Conservation (phyloP, 2,888 invertebrate genomes). For the Heliconius cydno region DNA sequence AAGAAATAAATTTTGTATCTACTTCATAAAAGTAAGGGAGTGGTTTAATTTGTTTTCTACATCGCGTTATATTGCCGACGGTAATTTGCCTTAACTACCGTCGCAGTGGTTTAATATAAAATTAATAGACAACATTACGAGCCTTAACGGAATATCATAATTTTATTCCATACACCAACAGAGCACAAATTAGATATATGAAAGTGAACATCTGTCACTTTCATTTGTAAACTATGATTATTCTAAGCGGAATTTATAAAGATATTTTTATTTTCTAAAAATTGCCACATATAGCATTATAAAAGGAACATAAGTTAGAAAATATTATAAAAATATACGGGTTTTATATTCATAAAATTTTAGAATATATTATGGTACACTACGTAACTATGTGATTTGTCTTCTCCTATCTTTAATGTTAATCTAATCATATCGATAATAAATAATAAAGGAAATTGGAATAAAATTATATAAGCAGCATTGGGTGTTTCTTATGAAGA, state of each 20-base stretch:
- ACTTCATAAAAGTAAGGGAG: too few species aligned
- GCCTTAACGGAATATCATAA: not conserved
- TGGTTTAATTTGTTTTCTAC: not conserved
- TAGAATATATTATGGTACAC: not conserved
- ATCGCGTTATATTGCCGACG: not conserved
- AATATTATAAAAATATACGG: not conserved
- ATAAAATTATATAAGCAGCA: not conserved
- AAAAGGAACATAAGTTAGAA: too few species aligned
- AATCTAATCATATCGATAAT: conserved; percentile 2
- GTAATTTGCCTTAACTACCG: not conserved
- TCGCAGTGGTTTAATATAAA: not conserved
- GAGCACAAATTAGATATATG: not conserved
- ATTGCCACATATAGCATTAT: not conserved
- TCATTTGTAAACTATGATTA: conserved; percentile 7
- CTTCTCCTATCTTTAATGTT: not conserved
- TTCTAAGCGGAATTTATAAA: not conserved
- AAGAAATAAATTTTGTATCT: too few species aligned
- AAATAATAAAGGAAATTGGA: not conserved
- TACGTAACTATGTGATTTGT: not conserved
- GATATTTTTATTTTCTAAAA: not conserved
- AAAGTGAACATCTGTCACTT: conserved; percentile 13
- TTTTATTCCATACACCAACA: conserved; percentile 1
- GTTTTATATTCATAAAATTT: not conserved
- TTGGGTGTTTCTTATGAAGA: not conserved
- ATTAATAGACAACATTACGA: not conserved